Evolutionary conservation across 2,113 vertebrate species (phyloP).

Genomic region (Cyprinodon tularosa): DNA sequence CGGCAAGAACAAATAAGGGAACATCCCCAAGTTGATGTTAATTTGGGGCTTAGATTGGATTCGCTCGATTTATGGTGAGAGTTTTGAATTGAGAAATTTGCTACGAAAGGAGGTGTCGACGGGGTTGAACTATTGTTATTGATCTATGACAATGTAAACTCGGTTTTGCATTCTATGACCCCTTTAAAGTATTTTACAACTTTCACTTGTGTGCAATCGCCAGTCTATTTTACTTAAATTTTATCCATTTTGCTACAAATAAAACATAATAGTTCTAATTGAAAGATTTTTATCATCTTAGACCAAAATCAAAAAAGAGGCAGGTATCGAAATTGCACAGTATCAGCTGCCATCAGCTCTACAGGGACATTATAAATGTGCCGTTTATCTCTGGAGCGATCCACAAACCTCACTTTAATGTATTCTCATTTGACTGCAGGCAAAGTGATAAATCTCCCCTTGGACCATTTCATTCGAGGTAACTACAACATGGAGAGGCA

Average conservation of each 20-base stretch:
- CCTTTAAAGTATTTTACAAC: conserved; percentile 42
- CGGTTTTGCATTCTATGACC: too few relatives aligned
- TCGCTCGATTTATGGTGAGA: too few relatives aligned
- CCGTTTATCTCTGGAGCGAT: conserved; percentile 77
- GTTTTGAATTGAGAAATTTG: too few relatives aligned
- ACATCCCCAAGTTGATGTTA: too few relatives aligned
- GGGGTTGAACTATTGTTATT: too few relatives aligned
- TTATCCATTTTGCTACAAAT: conserved; percentile 23
- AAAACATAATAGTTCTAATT: conserved; percentile 56
- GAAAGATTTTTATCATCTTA: conserved; percentile 40
- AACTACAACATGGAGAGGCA: conserved; percentile 71
- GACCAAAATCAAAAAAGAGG: conserved; percentile 63
- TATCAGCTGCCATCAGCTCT: conserved; percentile 78
- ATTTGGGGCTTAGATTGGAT: too few relatives aligned
- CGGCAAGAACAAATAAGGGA: too few relatives aligned
- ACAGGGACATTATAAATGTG: conserved; percentile 79
- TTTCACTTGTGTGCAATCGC: conserved; percentile 71
- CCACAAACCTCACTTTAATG: conserved; percentile 70
- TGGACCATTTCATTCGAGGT: conserved; percentile 70
- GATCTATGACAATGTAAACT: too few relatives aligned
- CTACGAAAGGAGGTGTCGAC: too few relatives aligned
- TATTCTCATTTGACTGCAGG: conserved; percentile 73
- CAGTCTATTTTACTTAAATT: conserved; percentile 27
- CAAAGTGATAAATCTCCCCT: conserved; percentile 74
- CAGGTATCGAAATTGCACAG: conserved; percentile 75